These are phyloP conservation scores for Dicentrarchus labrax DNA, from an alignment of 2,113 vertebrate genomes.

Conservation along the genomic window DNA sequence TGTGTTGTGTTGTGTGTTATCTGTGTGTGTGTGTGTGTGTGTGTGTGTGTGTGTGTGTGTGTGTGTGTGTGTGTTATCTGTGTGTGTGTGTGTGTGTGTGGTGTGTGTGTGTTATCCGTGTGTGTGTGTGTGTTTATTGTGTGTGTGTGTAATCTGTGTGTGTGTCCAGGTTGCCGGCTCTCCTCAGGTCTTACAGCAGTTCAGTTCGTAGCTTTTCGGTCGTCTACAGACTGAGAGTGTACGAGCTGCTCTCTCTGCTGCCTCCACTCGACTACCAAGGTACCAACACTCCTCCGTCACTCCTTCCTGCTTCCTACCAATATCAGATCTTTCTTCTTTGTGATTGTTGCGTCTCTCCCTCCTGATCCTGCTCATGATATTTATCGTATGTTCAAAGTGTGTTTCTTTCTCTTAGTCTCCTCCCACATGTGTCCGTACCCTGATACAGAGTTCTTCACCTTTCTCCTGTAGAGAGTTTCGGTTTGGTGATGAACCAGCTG, in stretches of 20 bases:
- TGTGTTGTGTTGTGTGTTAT: constrained; percentile 13
- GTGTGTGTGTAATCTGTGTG: constrained; percentile 26
- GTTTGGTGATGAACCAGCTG: constrained; percentile 89
- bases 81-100: too few relatives aligned
- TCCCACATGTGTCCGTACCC: too few relatives aligned
- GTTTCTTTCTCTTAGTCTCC: too few relatives aligned
- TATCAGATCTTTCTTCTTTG: not conserved
- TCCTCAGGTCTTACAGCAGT: constrained; percentile 88
- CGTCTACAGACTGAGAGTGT: constrained; percentile 91
- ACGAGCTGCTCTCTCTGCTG: constrained; percentile 90
- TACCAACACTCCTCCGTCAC: constrained; percentile 59
- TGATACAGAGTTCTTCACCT: not conserved
- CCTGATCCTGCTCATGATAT: too few relatives aligned
- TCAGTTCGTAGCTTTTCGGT: constrained; percentile 85
- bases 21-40: not conserved
- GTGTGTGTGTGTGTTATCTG: too few relatives aligned
- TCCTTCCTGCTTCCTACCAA: not conserved
- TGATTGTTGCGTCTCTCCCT: not conserved
- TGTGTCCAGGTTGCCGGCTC: constrained; percentile 86
- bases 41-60: not conserved
- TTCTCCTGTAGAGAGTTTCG: constrained; percentile 85
- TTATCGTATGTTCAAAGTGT: too few relatives aligned
- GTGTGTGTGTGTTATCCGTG: constrained; percentile 11
- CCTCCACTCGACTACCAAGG: constrained; percentile 92
- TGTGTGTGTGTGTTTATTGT: too few relatives aligned